phyloP scores from a whole-genome alignment of 2,888 invertebrate species.

The Noctua pronuba region DNA sequence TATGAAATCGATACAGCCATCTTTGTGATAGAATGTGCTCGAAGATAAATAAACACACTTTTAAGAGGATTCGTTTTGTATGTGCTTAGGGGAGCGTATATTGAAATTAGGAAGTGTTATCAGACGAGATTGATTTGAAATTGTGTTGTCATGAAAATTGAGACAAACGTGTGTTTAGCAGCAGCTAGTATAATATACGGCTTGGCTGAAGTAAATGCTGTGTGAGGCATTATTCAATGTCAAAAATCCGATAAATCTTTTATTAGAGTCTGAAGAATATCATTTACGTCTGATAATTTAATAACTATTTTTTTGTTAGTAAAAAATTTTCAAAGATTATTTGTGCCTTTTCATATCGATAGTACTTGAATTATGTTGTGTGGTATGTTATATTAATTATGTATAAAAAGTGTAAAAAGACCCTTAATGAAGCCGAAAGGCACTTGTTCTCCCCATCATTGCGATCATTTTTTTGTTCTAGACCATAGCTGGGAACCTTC shows the following conservation, averaged over 20 bases:
- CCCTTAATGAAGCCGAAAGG: too few relatives aligned
- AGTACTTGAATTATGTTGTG: too few relatives aligned
- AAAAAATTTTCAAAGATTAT: too few relatives aligned
- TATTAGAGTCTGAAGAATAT: neutral
- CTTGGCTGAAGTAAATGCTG: neutral
- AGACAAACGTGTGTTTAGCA: too few relatives aligned
- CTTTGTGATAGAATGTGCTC: constrained; percentile 36
- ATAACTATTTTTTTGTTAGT: too few relatives aligned
- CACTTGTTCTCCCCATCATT: too few relatives aligned
- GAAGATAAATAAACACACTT: constrained; percentile 27
- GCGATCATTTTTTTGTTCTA: too few relatives aligned
- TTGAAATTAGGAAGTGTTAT: constrained; percentile 27
- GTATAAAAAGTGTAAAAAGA: too few relatives aligned
- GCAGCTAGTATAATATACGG: neutral
- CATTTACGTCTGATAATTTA: too few relatives aligned
- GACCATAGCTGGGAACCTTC: too few relatives aligned
- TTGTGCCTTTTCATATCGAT: too few relatives aligned
- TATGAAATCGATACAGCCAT: constrained; percentile 63
- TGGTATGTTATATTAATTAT: too few relatives aligned
- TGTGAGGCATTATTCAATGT: neutral
- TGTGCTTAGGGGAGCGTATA: constrained; percentile 7
- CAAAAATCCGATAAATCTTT: neutral
- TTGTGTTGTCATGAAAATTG: constrained; percentile 23
- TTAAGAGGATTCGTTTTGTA: constrained; percentile 18
- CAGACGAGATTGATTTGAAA: constrained; percentile 29